These are phyloP conservation scores for Drosophila testacea DNA, from an alignment of 2,888 invertebrate genomes.

Conservation along the genomic window DNA sequence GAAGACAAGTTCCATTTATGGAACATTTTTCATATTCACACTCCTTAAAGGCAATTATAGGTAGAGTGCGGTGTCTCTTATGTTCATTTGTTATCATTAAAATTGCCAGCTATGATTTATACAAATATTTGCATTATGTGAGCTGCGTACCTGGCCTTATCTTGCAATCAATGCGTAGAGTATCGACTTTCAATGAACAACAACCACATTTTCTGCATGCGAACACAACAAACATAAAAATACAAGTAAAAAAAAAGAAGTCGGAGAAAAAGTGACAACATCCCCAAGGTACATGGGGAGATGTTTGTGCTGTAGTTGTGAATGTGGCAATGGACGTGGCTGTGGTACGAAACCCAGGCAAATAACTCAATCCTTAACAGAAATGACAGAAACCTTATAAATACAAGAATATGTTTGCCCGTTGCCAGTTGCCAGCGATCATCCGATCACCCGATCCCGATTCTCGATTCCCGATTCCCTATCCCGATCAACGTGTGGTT, in stretches of 20 bases:
- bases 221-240: conserved; percentile 22
- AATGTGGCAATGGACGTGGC: conserved; percentile 7
- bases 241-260: background rate
- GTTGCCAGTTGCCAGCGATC: conserved; percentile 23
- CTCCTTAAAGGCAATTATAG: conserved; percentile 2
- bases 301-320: conserved; percentile 9
- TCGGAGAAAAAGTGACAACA: conserved; percentile 29
- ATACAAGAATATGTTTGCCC: conserved; percentile 69
- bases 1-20: background rate
- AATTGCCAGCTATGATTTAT: conserved; percentile 59
- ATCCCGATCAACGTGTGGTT: conserved; percentile 70
- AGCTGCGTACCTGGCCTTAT: conserved; percentile 44
- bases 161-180: conserved; percentile 52
- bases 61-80: conserved; percentile 12
- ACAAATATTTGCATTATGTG: conserved; percentile 57
- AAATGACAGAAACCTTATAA: conserved; percentile 78
- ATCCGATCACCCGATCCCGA: conserved; percentile 39
- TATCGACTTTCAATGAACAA: conserved; percentile 69
- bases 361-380: conserved; percentile 79
- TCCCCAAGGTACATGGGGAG: conserved; percentile 52
- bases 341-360: conserved; percentile 46
- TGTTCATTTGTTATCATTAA: conserved; percentile 48
- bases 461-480: conserved; percentile 35
- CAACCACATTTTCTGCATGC: conserved; percentile 73
- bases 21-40: conserved; percentile 19